phyloP scores from a whole-genome alignment of 2,113 vertebrate species.

The Anhinga rufa region DNA sequence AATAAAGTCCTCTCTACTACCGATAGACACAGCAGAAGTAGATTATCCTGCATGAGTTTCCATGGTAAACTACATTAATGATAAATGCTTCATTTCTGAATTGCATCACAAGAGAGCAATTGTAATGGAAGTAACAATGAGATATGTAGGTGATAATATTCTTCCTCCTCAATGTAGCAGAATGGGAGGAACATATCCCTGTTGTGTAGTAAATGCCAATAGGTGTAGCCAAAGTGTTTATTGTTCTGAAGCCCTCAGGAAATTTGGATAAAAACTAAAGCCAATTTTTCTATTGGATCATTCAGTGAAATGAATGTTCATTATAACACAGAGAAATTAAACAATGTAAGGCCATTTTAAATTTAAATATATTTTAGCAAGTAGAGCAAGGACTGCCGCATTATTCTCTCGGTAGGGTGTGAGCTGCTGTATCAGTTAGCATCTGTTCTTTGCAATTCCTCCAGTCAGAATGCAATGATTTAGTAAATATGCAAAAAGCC shows the following conservation, averaged over 20 bases:
- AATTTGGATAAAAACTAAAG: slow-evolving; percentile 42
- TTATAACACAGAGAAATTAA: slow-evolving; percentile 57
- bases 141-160: slow-evolving; percentile 47
- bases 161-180: slow-evolving; percentile 37
- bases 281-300: slow-evolving; percentile 53
- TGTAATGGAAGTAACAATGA: slow-evolving; percentile 63
- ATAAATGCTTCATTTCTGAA: slow-evolving; percentile 59
- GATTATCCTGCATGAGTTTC: slow-evolving; percentile 41
- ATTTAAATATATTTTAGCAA: slow-evolving; percentile 69
- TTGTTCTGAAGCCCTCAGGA: slow-evolving; percentile 61
- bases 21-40: not conserved
- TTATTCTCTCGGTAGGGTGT: slow-evolving; percentile 73
- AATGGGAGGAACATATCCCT: slow-evolving; percentile 27
- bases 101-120: slow-evolving; percentile 65
- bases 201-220: slow-evolving; percentile 18
- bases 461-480: slow-evolving; percentile 63
- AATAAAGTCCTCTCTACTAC: not conserved
- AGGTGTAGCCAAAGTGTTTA: slow-evolving; percentile 44
- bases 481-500: slow-evolving; percentile 54
- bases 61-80: slow-evolving; percentile 66
- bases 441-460: slow-evolving; percentile 73
- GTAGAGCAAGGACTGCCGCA: slow-evolving; percentile 46
- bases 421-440: slow-evolving; percentile 52
- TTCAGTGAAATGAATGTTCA: slow-evolving; percentile 60
- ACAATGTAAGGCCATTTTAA: slow-evolving; percentile 68